Conservation (phyloP, 2,888 invertebrate species). For the Noctua comes region DNA sequence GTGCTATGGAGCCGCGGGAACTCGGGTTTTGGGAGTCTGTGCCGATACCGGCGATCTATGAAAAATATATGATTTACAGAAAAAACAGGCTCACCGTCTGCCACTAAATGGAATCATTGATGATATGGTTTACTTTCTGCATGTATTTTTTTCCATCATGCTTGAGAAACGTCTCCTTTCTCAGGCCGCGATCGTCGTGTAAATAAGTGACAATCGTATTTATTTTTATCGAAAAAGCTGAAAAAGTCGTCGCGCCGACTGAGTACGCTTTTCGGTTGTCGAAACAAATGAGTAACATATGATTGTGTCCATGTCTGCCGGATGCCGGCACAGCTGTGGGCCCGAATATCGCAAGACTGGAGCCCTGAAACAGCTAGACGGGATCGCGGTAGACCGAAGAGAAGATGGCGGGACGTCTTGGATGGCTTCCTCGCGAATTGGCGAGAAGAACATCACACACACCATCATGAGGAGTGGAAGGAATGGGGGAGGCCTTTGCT, state of each 20-base stretch:
- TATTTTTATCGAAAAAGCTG: not conserved
- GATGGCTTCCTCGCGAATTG: too few species aligned
- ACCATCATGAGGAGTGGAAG: too few species aligned
- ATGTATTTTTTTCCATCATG: not conserved
- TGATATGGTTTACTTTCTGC: not conserved
- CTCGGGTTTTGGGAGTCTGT: conserved; percentile 93
- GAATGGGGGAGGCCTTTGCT: too few species aligned
- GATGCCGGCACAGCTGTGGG: too few species aligned
- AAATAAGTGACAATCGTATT: not conserved
- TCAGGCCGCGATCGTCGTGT: not conserved
- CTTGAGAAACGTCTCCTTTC: not conserved
- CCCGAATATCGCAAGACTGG: too few species aligned
- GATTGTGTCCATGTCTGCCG: too few species aligned
- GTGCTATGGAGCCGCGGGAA: conserved; percentile 91
- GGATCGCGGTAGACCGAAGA: too few species aligned
- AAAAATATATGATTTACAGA: not conserved
- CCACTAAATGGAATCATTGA: not conserved
- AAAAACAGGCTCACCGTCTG: not conserved
- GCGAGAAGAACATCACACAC: too few species aligned
- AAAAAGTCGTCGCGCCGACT: not conserved
- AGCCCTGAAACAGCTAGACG: too few species aligned
- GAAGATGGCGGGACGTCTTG: too few species aligned
- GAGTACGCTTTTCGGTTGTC: not conserved
- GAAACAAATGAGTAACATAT: not conserved
- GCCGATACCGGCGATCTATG: conserved; percentile 90